Evolutionary conservation across 2,797 vertebrate species (phyloP).

Genomic region (Eremophila alpestris): DNA sequence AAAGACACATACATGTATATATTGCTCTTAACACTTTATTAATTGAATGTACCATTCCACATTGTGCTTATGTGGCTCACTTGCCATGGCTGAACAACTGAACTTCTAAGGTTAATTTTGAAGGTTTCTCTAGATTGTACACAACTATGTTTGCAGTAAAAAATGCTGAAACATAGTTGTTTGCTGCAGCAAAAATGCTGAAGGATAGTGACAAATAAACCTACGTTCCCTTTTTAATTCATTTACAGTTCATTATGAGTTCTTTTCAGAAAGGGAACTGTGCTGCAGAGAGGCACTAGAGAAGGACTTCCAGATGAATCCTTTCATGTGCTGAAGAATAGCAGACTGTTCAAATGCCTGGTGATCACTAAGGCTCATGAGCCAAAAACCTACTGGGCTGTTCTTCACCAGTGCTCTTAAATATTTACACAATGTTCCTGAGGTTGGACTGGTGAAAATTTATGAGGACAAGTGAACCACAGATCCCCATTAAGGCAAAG

Average conservation of each 20-base stretch:
- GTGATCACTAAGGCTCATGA: neutral
- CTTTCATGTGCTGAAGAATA: neutral
- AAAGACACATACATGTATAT: neutral
- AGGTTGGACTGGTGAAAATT: neutral
- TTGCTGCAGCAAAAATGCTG: neutral
- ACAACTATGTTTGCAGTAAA: neutral
- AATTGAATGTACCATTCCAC: neutral
- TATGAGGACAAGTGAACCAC: neutral
- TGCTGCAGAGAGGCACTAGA: neutral
- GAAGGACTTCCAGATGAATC: neutral
- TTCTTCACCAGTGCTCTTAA: neutral
- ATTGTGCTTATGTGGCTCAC: neutral
- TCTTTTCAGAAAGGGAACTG: neutral
- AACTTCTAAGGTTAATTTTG: neutral
- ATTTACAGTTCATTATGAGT: neutral
- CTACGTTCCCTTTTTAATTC: neutral
- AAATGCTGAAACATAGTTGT: neutral
- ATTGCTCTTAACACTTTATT: neutral
- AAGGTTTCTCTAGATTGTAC: neutral
- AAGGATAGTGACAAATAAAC: neutral
- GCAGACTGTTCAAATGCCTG: neutral
- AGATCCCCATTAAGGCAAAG: neutral
- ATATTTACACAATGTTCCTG: neutral
- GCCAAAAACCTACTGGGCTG: neutral
- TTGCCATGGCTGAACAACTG: neutral